Conservation (phyloP, 2,888 invertebrate genomes). For the Eremobia ochroleuca region DNA sequence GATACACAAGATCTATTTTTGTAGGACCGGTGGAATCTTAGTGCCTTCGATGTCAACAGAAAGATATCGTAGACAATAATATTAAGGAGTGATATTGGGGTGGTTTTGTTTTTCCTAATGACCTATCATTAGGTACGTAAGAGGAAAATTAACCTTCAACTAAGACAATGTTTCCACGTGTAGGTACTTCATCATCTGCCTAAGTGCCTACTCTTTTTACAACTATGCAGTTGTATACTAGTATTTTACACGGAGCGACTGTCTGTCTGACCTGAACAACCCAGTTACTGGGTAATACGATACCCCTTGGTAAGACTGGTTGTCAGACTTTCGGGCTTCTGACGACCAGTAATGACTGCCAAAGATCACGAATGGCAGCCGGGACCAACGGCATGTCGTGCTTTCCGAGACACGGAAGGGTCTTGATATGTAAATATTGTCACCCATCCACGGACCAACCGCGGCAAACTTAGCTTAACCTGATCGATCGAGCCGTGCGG, state of each 20-base stretch:
- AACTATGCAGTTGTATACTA: no score
- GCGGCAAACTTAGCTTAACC: not conserved
- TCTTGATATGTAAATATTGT: not conserved
- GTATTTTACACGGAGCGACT: no score
- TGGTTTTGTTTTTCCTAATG: conserved; percentile 33
- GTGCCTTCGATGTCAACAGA: conserved; percentile 57
- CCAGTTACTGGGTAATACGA: no score
- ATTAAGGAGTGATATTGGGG: conserved; percentile 5
- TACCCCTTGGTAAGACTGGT: no score
- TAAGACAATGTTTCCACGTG: not conserved
- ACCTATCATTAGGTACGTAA: not conserved
- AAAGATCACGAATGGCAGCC: no score
- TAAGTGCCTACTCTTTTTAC: no score
- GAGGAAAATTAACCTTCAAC: conserved; percentile 9
- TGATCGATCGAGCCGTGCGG: not conserved
- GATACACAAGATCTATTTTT: conserved; percentile 56
- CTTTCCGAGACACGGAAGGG: not conserved
- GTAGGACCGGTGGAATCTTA: conserved; percentile 31
- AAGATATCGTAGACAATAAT: conserved; percentile 52
- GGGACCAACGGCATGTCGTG: no score
- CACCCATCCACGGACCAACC: not conserved
- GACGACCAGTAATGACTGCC: no score
- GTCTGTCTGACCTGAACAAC: no score
- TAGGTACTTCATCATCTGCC: not conserved
- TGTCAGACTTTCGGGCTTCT: no score